Conservation (phyloP, 2,113 vertebrate genomes). For the Chionomys nivalis region DNA sequence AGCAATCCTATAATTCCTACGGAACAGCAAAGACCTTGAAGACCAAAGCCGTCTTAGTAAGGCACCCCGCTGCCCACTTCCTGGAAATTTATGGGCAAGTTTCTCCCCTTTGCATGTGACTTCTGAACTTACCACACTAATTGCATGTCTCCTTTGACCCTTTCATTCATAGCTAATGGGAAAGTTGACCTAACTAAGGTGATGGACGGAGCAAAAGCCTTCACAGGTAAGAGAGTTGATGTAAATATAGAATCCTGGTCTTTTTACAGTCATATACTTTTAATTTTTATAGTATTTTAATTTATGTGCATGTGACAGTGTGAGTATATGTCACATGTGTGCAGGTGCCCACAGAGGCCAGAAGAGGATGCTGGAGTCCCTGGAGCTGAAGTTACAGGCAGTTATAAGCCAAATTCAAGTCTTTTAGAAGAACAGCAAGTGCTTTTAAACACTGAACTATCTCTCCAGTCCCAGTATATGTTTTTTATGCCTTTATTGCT, state of each 20-base stretch:
- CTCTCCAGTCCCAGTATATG: not conserved
- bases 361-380: not conserved
- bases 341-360: not conserved
- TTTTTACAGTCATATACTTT: not conserved
- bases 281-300: not conserved
- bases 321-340: not conserved
- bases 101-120: not conserved
- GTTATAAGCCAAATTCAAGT: not conserved
- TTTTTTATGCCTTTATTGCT: not conserved
- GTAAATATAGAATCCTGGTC: not conserved
- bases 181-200: conserved; percentile 32
- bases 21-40: not conserved
- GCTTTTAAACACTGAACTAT: not conserved
- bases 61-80: not conserved
- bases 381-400: not conserved
- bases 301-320: not conserved
- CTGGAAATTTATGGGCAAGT: not conserved
- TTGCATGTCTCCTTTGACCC: not conserved
- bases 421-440: not conserved
- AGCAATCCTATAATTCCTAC: not conserved
- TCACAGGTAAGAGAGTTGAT: conserved; percentile 26
- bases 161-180: conserved; percentile 20
- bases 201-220: not conserved
- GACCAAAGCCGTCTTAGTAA: not conserved
- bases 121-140: conserved; percentile 7